Evolutionary conservation across 2,113 vertebrate species (phyloP), one percentile per base, ranked within the genome.

Genomic region (Sterrhoptilus dennistouni): DNA sequence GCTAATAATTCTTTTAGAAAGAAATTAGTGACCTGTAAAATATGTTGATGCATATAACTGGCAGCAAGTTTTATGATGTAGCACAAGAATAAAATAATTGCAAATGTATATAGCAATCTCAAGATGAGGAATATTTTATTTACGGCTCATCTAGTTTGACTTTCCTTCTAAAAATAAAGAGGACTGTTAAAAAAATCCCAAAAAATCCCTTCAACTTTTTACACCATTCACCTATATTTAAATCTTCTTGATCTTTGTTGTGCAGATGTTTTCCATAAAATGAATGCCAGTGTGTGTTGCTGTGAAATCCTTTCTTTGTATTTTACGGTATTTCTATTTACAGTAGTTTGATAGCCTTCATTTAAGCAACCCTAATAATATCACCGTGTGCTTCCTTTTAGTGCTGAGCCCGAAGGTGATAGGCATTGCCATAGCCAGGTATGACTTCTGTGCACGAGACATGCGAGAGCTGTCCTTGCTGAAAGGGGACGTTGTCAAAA

Each of bases 371-470:
- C 8, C 4, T 75, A 17, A 16, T 45, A 36, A 22, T 49, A 1
- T 35, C 69, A 12, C 77, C 1, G 8, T 81, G 8, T 92, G 5
- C 94, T 83, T 95, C 81, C 47, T 94, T 76, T 7, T 97, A 99
- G 99, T 99, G 96, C 95, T 99, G 13, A 98, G 98, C 45, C 99
- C 99, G 0, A 99, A 99, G 96, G 99, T 99, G 96, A 98, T 99
- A 8, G 99, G 99, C 22, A 98, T 99, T 69, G 99, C 99, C 42
- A 98, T 99, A 8, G 99, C 99, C 7, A 98, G 99, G 29, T 99
- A 99, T 42, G 99, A 99, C 97, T 99, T 99, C 98, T 98, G 99
- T 68, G 99, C 99, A 0, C 98, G 99, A 29, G 99, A 99, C 95
- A 99, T 99, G 90, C 97, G 99, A 25, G 99, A 99, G 33, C 96